Evolutionary conservation across 2,888 invertebrate species (phyloP), one percentile per base, ranked within the genome.

Genomic region (Subacronicta megacephala): DNA sequence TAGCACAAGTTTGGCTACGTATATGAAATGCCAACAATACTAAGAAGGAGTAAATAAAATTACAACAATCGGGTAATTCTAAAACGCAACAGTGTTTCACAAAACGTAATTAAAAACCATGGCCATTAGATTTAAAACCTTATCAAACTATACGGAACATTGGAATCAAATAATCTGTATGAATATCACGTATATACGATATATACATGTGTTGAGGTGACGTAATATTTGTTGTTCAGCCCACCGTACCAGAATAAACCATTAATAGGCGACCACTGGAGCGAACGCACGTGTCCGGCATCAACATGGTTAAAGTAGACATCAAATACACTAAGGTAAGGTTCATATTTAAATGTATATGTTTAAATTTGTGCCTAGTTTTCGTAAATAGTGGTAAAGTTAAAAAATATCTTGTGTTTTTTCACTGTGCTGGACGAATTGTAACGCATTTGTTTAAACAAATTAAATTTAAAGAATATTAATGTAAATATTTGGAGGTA

Each of bases 301-400:
- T 50, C 64, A 90, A 80, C 60, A 95, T 95, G 95, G 90, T 85
- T 56, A 92, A 92, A 80, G 93, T 94, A 60, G 86, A 92, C 68
- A 89, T 95, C 78, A 92, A 94, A 80, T 95, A 94, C 73, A 95
- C 92, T 0, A 91, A 95, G 90, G 95, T 95, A 80, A 63, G 82
- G 55, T 4, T 31, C 23, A 1, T 23, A 23, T 23, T 23, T 2
- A 9, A 23, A 23, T 23, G 23, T 23, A 20, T 20, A 20, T 6
- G 3, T 6, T 20, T 3, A 4, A 2, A 2, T 18, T 3, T 3
- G 18, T 23, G 3, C 3, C 1, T 9, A 23, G 7, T 9, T 23
- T 23, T 9, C 9, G 23, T 23, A 23, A 23, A 23, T 23, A 9
- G 1, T 9, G 9, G 1, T 20, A 20, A 23, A 1, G 23, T 1